Evolutionary conservation across 2,797 vertebrate species (phyloP).

Genomic region (Bufotes viridis): DNA sequence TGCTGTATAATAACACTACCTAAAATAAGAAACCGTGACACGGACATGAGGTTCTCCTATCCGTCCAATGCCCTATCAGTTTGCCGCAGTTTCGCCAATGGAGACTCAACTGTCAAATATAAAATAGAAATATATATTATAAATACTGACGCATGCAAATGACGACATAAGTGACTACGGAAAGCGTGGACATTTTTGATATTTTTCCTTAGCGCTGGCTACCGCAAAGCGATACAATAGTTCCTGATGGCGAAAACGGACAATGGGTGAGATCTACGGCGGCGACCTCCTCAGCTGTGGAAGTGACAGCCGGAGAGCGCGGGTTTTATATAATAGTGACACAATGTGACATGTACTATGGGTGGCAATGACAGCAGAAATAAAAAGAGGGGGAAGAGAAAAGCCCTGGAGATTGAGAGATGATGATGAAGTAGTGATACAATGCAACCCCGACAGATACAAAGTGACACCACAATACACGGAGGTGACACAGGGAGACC

Average conservation of each 20-base stretch:
- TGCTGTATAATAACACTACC: background rate
- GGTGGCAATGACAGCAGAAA: background rate
- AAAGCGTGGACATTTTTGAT: background rate
- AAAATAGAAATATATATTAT: background rate
- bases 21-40: background rate
- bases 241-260: background rate
- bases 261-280: too few species aligned
- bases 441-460: constrained; percentile 24
- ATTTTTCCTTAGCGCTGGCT: background rate
- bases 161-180: background rate
- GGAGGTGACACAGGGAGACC: background rate
- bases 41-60: background rate
- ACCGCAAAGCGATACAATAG: background rate
- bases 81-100: background rate
- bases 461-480: background rate
- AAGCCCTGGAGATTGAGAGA: too few species aligned
- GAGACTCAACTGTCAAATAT: background rate
- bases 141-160: background rate
- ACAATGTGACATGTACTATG: background rate
- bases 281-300: too few species aligned
- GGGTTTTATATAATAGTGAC: background rate
- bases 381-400: background rate
- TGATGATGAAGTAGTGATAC: constrained; percentile 1
- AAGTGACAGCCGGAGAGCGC: background rate
- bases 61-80: background rate